These are phyloP conservation scores for Ferdinandea cuprea DNA, from an alignment of 2,888 invertebrate species.

Conservation along the genomic window DNA sequence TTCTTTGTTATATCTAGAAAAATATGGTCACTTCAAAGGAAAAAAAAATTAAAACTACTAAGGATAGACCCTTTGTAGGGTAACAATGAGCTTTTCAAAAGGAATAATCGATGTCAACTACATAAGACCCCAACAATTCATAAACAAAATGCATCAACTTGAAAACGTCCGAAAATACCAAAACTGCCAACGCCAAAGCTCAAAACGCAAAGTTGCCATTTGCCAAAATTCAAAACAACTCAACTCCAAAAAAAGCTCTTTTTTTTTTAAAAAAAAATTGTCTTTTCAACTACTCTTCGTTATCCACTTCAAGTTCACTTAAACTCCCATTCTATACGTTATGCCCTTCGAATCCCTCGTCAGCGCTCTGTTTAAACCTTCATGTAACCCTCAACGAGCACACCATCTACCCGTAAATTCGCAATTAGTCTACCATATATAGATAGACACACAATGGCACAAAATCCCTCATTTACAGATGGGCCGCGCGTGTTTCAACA, in stretches of 20 bases:
- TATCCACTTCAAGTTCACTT: not conserved
- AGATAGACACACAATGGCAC: not conserved
- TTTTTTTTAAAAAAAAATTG: too few species aligned
- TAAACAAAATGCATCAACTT: too few species aligned
- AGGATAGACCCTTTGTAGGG: too few species aligned
- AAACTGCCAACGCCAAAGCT: too few species aligned
- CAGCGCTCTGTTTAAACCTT: not conserved
- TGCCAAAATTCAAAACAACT: not conserved
- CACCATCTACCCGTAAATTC: not conserved
- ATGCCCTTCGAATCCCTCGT: not conserved
- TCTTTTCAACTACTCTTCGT: not conserved
- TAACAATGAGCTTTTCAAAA: too few species aligned
- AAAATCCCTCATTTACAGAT: not conserved
- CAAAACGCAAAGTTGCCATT: not conserved
- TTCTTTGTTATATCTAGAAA: too few species aligned
- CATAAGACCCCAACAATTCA: too few species aligned
- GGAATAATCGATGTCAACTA: too few species aligned
- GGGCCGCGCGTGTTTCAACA: not conserved
- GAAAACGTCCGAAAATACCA: too few species aligned
- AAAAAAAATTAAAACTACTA: too few species aligned
- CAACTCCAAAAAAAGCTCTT: not conserved
- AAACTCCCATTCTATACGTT: not conserved
- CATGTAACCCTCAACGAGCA: not conserved
- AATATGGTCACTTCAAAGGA: too few species aligned
- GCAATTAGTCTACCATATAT: constrained; percentile 11